phyloP scores from a whole-genome alignment of 2,113 vertebrate genomes.

The Turnix velox region DNA sequence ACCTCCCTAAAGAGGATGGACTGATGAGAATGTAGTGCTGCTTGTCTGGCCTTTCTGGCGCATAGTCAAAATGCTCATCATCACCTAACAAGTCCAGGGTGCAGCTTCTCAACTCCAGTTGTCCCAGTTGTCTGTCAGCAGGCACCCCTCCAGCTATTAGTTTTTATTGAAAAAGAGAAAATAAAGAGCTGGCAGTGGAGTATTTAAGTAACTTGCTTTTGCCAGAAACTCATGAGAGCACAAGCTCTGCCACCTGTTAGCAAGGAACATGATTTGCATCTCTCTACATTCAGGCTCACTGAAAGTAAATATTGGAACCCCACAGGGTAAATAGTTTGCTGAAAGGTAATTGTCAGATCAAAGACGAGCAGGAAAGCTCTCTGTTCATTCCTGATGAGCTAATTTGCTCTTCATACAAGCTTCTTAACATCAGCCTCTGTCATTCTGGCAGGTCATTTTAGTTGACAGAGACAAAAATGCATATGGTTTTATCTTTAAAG shows the following conservation, averaged over 20 bases:
- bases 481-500: background rate
- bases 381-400: background rate
- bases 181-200: background rate
- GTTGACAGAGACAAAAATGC: background rate
- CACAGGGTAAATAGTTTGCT: slow-evolving; percentile 3
- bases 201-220: background rate
- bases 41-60: slow-evolving; percentile 12
- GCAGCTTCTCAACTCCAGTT: background rate
- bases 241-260: slow-evolving; percentile 28
- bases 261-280: slow-evolving; percentile 8
- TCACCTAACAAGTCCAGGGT: background rate
- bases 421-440: background rate
- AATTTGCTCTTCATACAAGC: background rate
- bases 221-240: slow-evolving; percentile 10
- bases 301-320: slow-evolving; percentile 33
- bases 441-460: background rate
- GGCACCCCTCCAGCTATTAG: background rate
- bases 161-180: background rate
- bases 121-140: background rate
- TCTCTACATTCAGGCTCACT: background rate
- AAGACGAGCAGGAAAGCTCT: background rate
- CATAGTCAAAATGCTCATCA: background rate
- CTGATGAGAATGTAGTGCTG: background rate
- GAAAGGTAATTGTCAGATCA: background rate
- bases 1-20: background rate